Evolutionary conservation across 2,797 vertebrate species (phyloP).

Genomic region (Picus viridis): DNA sequence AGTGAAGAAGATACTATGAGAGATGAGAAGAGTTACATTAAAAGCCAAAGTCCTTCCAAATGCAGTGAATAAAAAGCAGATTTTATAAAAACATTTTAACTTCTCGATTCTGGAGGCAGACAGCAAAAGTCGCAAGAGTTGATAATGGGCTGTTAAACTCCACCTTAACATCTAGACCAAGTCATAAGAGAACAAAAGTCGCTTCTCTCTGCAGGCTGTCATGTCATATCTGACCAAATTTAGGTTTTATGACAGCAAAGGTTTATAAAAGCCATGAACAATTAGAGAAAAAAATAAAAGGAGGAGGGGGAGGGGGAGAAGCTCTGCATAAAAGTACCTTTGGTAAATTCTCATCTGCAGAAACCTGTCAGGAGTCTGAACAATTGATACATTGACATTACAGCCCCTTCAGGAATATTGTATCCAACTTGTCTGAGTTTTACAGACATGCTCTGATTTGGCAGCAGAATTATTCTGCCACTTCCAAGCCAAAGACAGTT

Average conservation of each 20-base stretch:
- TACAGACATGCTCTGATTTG: not conserved
- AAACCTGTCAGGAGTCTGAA: not conserved
- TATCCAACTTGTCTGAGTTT: not conserved
- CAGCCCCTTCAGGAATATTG: not conserved
- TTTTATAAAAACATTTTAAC: not conserved
- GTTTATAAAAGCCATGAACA: not conserved
- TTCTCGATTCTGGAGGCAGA: not conserved
- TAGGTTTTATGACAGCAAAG: not conserved
- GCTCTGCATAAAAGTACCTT: not conserved
- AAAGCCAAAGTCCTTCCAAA: not conserved
- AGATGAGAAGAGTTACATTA: not conserved
- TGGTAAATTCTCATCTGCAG: not conserved
- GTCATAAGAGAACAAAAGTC: not conserved
- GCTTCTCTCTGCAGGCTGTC: not conserved
- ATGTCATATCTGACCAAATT: not conserved
- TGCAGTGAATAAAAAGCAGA: not conserved
- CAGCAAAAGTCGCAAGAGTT: not conserved
- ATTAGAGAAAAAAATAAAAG: not conserved
- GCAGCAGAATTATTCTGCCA: not conserved
- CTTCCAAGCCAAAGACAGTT: not conserved
- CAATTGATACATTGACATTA: not conserved
- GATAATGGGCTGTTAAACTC: not conserved
- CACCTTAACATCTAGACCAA: not conserved
- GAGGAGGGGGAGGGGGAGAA: no score
- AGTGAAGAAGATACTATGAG: fast-evolving